Conservation (phyloP, 2,113 vertebrate genomes). For the Cinclus mexicanus region DNA sequence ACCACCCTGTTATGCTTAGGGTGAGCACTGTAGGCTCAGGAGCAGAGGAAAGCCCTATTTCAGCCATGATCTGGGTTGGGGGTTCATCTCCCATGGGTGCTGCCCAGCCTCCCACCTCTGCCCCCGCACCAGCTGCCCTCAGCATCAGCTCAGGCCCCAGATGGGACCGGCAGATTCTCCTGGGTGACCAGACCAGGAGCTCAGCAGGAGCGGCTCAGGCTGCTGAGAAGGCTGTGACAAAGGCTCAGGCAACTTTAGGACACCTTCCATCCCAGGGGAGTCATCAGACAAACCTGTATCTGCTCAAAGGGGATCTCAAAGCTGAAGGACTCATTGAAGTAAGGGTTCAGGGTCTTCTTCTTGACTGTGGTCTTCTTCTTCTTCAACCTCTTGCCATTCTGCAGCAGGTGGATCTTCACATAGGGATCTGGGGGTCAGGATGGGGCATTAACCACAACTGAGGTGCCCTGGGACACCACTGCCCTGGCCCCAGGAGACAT, state of each 20-base stretch:
- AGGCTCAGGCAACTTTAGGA: not conserved
- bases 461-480: not conserved
- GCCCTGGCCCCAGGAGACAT: not conserved
- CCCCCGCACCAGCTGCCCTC: not conserved
- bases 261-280: not conserved
- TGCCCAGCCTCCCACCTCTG: not conserved
- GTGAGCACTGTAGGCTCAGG: not conserved
- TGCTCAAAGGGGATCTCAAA: conserved; percentile 98
- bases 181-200: not conserved
- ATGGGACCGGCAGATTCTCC: not conserved
- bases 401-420: conserved; percentile 96
- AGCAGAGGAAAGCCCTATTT: not conserved
- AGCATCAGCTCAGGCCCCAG: not conserved
- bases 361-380: conserved; percentile 99
- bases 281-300: conserved; percentile 84
- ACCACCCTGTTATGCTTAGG: not conserved
- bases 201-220: not conserved
- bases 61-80: rapidly evolving
- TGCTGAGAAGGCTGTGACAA: not conserved
- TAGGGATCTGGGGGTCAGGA: conserved; percentile 85
- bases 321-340: conserved; percentile 98
- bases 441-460: not conserved
- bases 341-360: conserved; percentile 97
- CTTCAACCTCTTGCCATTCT: conserved; percentile 95
- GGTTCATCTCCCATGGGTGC: not conserved